Evolutionary conservation across 2,797 vertebrate species (phyloP), one percentile per base, ranked within the genome.

Genomic region (Sarcoramphus papa): DNA sequence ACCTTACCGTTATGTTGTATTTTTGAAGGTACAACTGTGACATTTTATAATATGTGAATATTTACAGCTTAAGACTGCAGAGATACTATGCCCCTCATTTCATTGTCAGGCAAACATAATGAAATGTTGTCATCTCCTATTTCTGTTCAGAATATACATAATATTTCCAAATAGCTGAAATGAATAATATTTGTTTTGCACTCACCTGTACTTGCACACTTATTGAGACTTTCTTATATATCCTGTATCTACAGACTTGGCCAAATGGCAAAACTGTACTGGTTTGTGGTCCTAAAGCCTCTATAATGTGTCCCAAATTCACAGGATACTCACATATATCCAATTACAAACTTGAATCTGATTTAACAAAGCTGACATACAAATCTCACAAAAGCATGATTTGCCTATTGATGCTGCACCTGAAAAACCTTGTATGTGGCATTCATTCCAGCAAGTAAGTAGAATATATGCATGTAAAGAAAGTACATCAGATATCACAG

Each of bases 121-220:
- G 25, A 85, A 89, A 77, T 33, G 21, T 21, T 64, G n/a, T 67
- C 15, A 54, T 28, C 30, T 81, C 35, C 20, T 22, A 45, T 79
- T 87, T 92, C 60, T 88, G 24, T n/a, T 92, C 51, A 76, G 51
- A 82, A 57, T 35, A 89, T 35, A 75, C 16, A 35, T 16, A 83
- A 12, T 67, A 79, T 27, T 70, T 75, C 75, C 63, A 76, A 92
- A 79, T 6, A 90, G 33, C 60, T 37, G 30, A 67, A 90, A 87
- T 35, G 25, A 68, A 4, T 43, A 75, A n/a, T 72, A 81, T 24
- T 64, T 84, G 18, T 56, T 85, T 89, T 43, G 67, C 63, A 69
- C 4, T 25, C 40, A 81, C 47, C 87, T 3, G 14, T 43, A 73
- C 27, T 27, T 59, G 37, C 30, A 45, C 4, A 31, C 25, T 90